These are phyloP conservation scores for Nerophis lumbriciformis DNA, from an alignment of 2,113 vertebrate species.

Conservation along the genomic window DNA sequence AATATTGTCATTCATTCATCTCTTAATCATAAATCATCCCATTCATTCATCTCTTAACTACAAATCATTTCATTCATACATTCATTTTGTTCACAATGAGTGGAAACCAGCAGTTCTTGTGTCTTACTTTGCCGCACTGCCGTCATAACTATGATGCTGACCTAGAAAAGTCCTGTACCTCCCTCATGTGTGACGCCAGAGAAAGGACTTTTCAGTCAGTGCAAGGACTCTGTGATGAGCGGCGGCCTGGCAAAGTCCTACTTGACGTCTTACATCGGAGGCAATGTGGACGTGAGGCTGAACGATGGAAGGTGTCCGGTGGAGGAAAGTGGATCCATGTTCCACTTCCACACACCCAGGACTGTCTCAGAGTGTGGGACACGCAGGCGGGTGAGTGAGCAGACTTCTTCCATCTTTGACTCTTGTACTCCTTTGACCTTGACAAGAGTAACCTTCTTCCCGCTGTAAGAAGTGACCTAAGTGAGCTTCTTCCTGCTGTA, in stretches of 20 bases:
- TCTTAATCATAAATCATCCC: too few species aligned
- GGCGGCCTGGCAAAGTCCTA: conserved; percentile 63
- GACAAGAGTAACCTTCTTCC: too few species aligned
- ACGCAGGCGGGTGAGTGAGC: conserved; percentile 41
- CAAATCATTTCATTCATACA: too few species aligned
- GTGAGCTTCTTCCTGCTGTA: too few species aligned
- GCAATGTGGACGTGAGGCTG: conserved; percentile 42
- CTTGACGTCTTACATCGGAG: conserved; percentile 38
- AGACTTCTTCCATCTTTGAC: background rate
- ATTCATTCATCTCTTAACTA: too few species aligned
- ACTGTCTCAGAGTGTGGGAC: conserved; percentile 54
- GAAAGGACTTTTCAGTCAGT: conserved; percentile 61
- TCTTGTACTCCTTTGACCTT: too few species aligned
- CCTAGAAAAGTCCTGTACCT: background rate
- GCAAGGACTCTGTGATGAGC: conserved; percentile 43
- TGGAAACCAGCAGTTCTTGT: background rate
- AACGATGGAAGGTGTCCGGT: conserved; percentile 58
- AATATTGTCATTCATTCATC: too few species aligned
- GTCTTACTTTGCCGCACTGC: background rate
- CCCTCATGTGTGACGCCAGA: conserved; percentile 34
- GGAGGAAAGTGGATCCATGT: conserved; percentile 41
- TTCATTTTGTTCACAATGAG: too few species aligned
- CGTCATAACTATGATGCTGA: background rate
- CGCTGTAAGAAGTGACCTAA: too few species aligned
- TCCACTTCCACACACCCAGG: conserved; percentile 34